Evolutionary conservation across 2,888 invertebrate genomes (phyloP), one percentile per base, ranked within the genome.

Genomic region (Calliopum simillimum): DNA sequence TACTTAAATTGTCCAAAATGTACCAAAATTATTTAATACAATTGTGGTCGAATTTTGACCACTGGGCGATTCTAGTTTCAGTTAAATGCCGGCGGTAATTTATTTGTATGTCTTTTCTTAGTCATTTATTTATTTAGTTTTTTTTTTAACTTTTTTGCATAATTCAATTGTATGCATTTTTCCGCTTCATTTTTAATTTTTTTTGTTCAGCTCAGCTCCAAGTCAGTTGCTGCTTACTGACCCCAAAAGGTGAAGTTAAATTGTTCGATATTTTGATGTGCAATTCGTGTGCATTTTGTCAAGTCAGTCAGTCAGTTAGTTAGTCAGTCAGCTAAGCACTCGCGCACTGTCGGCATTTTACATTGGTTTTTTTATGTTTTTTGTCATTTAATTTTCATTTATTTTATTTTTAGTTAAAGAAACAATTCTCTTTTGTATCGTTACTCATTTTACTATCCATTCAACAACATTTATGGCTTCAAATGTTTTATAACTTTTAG

Each of bases 161-260:
- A 71, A 47, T 59, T 66, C 4, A 55, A 55, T 43, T 13, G 65
- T 67, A 72, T 69, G 62, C 56, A 58, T 63, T 43, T 55, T 58
- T 49, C 12, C 62, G n/a, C 51, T 41, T n/a, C n/a, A n/a, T n/a
- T n/a, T n/a, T n/a, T n/a, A n/a, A n/a, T 58, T 58, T 56, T 63
- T 69, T 43, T 21, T 19, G 33, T 56, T 61, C 19, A 23, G 14
- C 44, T 65, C 16, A 55, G 44, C 11, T 67, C 11, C 11, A 59
- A 51, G 51, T n/a, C 61, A 11, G 63, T 64, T 71, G 72, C 72
- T 73, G 71, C 73, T 72, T 71, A 73, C 72, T 76, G 76, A 76
- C 76, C 76, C 73, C 71, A 76, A 76, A 76, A 76, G 76, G 76
- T 76, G 74, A 76, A 74, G 67, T 73, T 70, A 71, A 74, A 73